Evolutionary conservation across 92 coral and sea anemone genomes (phyloP), one percentile per base, ranked within the genome.

Genomic region (Umimayanthus kanabou): DNA sequence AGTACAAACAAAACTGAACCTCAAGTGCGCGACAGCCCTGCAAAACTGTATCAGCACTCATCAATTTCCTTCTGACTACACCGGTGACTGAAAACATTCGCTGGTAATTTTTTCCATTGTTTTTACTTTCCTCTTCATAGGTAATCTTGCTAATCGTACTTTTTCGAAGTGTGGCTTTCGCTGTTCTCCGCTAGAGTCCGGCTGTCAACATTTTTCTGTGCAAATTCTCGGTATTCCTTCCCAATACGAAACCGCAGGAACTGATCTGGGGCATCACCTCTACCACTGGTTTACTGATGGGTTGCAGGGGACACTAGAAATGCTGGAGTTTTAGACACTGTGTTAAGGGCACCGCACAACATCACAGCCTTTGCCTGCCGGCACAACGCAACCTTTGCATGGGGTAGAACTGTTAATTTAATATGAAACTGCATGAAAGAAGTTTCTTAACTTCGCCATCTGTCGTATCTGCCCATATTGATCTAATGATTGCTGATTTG

Each of bases 321-420:
- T 79, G 43, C 67, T 61, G 47, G 65, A 39, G 80, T 76, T 76
- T 49, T 77, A 73, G 33, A 40, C 39, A 30, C 18, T 73, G 43
- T 20, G 37, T 78, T 50, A 79, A 81, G 42, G 58, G 86, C 14
- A 64, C 77, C 77, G 64, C 71, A 79, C n/a, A 80, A 80, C 23
- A 53, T 53, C 83, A 53, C 83, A 69, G 39, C 26, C 77, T 29
- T 76, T 79, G 87, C 93, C 93, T 91, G 91, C 93, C 91, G 91
- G 91, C 72, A 74, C 77, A 85, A 45, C 89, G 82, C 93, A 85
- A 72, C 85, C 95, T 92, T 92, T 92, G 95, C 95, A 90, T 92
- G 95, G 93, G 95, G 95, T 92, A 85, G 75, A 88, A 53, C 69
- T 40, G 64, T 76, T 67, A 85, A 88, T 90, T 85, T 53, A 92